Evolutionary conservation across 2,888 invertebrate species (phyloP).

Genomic region (Lithophane socia): DNA sequence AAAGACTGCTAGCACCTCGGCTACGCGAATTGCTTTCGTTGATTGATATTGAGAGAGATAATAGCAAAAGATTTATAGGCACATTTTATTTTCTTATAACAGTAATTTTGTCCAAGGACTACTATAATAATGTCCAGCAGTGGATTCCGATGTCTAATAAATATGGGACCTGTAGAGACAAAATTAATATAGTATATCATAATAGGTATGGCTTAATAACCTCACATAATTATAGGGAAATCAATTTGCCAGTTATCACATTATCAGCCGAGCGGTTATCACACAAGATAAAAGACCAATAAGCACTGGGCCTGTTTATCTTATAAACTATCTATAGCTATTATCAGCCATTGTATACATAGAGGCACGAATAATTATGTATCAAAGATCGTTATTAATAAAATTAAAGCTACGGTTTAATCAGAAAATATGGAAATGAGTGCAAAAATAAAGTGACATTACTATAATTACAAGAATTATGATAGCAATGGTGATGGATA

Average conservation of each 20-base stretch:
- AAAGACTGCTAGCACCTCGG: background rate
- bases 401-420: background rate
- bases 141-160: background rate
- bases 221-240: slow-evolving; percentile 52
- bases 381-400: slow-evolving; percentile 4
- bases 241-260: slow-evolving; percentile 58
- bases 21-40: background rate
- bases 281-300: slow-evolving; percentile 53
- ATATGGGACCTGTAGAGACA: background rate
- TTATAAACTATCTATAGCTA: slow-evolving; percentile 36
- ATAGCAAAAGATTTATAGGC: background rate
- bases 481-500: background rate
- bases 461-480: background rate
- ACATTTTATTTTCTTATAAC: background rate
- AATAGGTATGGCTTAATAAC: background rate
- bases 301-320: slow-evolving; percentile 55
- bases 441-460: slow-evolving; percentile 7
- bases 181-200: background rate
- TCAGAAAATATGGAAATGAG: slow-evolving; percentile 13
- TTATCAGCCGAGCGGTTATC: slow-evolving; percentile 57
- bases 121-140: background rate
- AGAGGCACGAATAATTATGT: slow-evolving; percentile 26
- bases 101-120: background rate
- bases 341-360: slow-evolving; percentile 36
- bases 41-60: background rate